phyloP scores from a whole-genome alignment of 2,888 invertebrate species.

The Pachycephus smyrnensis region DNA sequence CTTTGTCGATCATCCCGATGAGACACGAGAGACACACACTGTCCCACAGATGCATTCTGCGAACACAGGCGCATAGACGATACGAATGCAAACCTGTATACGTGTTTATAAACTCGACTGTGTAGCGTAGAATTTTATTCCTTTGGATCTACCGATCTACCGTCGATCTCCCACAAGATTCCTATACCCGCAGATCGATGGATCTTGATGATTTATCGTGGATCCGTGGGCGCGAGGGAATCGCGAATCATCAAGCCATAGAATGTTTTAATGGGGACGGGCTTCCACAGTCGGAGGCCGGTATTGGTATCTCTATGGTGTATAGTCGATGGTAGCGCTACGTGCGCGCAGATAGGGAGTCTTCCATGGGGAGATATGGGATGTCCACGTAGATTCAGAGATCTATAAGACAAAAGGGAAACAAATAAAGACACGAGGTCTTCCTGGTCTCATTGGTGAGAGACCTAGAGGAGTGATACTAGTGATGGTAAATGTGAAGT shows the following conservation, averaged over 20 bases:
- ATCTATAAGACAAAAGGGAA: constrained; percentile 51
- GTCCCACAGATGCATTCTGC: not conserved
- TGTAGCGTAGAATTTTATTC: not conserved
- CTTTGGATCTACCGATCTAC: not conserved
- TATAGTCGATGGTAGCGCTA: not conserved
- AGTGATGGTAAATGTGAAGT: constrained; percentile 8
- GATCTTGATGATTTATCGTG: not conserved
- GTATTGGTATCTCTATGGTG: not conserved
- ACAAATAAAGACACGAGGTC: constrained; percentile 48
- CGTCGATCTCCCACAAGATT: not conserved
- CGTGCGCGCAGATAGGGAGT: constrained; percentile 1
- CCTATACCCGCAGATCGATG: not conserved
- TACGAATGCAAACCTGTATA: not conserved
- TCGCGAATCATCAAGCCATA: constrained; percentile 31
- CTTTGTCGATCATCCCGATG: not conserved
- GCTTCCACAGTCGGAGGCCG: not conserved
- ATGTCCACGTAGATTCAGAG: constrained; percentile 28
- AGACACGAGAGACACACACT: not conserved
- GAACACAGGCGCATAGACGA: not conserved
- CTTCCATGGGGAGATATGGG: not conserved
- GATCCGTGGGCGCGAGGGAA: not conserved
- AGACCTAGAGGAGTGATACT: constrained; percentile 7
- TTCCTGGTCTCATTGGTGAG: constrained; percentile 23
- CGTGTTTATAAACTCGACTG: not conserved
- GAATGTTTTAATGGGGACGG: constrained; percentile 35